These are phyloP conservation scores for Macropis europaea DNA, from an alignment of 2,888 invertebrate species.

Conservation along the genomic window DNA sequence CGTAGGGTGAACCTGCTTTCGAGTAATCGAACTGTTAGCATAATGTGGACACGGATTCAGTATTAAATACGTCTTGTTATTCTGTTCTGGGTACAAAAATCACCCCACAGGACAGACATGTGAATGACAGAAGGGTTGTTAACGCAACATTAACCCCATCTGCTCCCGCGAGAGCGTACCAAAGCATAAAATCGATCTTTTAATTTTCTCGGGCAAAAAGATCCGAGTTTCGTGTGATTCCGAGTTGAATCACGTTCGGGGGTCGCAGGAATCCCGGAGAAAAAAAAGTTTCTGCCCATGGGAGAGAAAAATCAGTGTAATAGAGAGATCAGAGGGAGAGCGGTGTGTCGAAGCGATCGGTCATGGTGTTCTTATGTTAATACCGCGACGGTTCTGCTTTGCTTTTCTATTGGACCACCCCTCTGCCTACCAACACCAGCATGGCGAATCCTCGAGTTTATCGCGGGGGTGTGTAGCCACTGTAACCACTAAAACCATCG, in stretches of 20 bases:
- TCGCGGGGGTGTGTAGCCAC: conserved; percentile 77
- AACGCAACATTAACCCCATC: conserved; percentile 24
- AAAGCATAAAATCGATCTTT: conserved; percentile 1
- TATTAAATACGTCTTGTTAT: too few species aligned
- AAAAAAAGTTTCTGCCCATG: neutral
- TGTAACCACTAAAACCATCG: conserved; percentile 76
- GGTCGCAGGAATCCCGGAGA: neutral
- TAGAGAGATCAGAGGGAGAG: conserved; percentile 69
- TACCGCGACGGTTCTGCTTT: conserved; percentile 69
- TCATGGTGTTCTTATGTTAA: conserved; percentile 77
- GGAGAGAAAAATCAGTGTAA: conserved; percentile 60
- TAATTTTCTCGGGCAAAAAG: neutral
- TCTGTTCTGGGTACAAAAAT: too few species aligned
- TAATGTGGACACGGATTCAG: too few species aligned
- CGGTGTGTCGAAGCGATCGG: conserved; percentile 73
- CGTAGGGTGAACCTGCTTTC: too few species aligned
- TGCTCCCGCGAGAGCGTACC: neutral
- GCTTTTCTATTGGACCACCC: conserved; percentile 66
- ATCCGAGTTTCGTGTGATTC: neutral
- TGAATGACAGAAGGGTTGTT: conserved; percentile 2
- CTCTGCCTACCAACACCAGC: conserved; percentile 60
- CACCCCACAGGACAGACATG: too few species aligned
- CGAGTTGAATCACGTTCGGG: neutral
- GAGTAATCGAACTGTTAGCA: too few species aligned
- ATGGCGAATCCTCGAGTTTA: conserved; percentile 77